Evolutionary conservation across 2,113 vertebrate genomes (phyloP).

Genomic region (Malaclemys terrapin): DNA sequence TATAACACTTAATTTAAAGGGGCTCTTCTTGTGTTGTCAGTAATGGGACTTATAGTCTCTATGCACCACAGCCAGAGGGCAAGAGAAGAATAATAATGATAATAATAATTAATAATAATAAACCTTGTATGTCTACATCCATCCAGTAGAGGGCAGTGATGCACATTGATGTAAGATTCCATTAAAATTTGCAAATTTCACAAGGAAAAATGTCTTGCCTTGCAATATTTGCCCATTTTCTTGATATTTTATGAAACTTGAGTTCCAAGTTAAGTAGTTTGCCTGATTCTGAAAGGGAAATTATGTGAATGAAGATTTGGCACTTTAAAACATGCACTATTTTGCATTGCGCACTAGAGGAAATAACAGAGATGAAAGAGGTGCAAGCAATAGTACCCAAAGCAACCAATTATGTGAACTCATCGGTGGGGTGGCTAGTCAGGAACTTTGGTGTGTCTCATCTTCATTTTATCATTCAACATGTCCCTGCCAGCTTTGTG

Average conservation of each 20-base stretch:
- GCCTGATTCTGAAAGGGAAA: background rate
- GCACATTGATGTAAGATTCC: background rate
- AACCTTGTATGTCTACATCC: background rate
- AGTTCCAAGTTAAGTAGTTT: background rate
- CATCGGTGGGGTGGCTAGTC: fast-evolving
- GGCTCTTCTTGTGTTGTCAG: background rate
- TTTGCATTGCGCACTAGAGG: background rate
- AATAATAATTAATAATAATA: background rate
- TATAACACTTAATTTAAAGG: background rate
- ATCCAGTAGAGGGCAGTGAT: background rate
- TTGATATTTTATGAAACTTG: background rate
- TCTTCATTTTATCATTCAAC: background rate
- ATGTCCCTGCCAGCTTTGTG: background rate
- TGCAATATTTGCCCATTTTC: background rate
- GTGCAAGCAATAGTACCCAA: background rate
- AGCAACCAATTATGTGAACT: background rate
- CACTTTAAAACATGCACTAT: background rate
- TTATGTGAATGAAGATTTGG: background rate
- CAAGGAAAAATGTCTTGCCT: background rate
- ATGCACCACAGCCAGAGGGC: background rate
- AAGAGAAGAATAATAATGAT: background rate
- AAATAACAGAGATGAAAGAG: background rate
- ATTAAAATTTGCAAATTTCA: background rate
- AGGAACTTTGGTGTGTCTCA: background rate
- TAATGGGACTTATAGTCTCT: background rate